Conservation (phyloP, 2,888 invertebrate genomes). For the Chromoteleia sp. region DNA sequence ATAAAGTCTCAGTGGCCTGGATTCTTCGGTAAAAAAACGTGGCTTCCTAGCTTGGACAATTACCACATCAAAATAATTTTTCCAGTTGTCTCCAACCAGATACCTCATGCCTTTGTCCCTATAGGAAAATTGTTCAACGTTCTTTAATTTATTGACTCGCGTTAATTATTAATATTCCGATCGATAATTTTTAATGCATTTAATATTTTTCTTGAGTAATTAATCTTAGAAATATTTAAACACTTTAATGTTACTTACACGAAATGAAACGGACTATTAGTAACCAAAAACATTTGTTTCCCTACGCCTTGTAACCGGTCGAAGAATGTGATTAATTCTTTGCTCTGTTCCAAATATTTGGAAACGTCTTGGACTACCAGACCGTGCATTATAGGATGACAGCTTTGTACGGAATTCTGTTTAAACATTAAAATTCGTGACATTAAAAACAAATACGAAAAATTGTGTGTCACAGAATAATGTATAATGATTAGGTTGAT, state of each 20-base stretch:
- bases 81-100: conserved; percentile 95
- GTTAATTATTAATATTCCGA: conserved; percentile 12
- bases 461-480: background rate
- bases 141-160: conserved; percentile 8
- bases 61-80: conserved; percentile 95
- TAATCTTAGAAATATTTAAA: conserved; percentile 16
- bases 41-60: conserved; percentile 98
- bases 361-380: conserved; percentile 93
- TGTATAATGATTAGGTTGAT: background rate
- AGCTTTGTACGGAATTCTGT: conserved; percentile 94
- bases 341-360: conserved; percentile 92
- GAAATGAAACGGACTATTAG: conserved; percentile 98
- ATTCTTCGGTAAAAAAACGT: conserved; percentile 96
- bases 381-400: conserved; percentile 95
- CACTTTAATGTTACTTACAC: conserved; percentile 88
- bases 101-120: conserved; percentile 97
- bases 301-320: conserved; percentile 89
- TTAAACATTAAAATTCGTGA: conserved; percentile 64
- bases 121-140: conserved; percentile 74
- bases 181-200: background rate
- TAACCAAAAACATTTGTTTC: conserved; percentile 97
- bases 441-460: background rate
- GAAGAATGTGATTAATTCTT: conserved; percentile 90
- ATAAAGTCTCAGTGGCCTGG: conserved; percentile 95
- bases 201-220: conserved; percentile 12